phyloP scores from a whole-genome alignment of 2,797 vertebrate genomes.

The Phoeniculus purpureus region DNA sequence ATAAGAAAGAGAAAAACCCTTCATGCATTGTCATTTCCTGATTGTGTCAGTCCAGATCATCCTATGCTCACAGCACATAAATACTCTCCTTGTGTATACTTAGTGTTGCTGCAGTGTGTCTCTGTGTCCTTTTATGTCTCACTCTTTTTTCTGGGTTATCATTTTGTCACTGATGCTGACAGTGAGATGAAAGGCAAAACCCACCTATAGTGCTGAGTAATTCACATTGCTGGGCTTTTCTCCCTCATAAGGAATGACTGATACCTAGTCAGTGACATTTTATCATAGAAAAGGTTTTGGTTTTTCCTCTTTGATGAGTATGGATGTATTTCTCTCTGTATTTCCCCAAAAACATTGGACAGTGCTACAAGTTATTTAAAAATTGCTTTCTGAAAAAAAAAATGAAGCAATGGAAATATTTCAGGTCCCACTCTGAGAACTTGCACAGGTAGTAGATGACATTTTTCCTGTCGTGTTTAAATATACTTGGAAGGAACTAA shows the following conservation, averaged over 20 bases:
- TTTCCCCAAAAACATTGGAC: not conserved
- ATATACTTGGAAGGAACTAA: not conserved
- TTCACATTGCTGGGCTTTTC: constrained; percentile 25
- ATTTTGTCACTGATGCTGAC: constrained; percentile 27
- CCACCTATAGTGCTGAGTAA: constrained; percentile 3
- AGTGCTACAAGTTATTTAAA: not conserved
- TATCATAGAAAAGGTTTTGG: not conserved
- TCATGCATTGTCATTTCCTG: constrained; percentile 39
- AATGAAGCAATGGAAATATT: not conserved
- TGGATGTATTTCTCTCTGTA: not conserved
- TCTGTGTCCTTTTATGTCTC: constrained; percentile 34
- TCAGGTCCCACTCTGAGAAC: not conserved
- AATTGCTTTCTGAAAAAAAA: not conserved
- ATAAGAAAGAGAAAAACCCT: constrained; percentile 32
- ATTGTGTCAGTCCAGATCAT: constrained; percentile 8
- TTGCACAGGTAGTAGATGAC: not conserved
- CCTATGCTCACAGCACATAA: not conserved
- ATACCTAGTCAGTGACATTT: constrained; percentile 15
- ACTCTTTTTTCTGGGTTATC: not conserved
- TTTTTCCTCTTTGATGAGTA: constrained; percentile 15
- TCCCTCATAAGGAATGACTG: not conserved
- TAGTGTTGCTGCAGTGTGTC: not conserved
- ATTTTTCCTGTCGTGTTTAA: not conserved
- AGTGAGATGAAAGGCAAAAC: constrained; percentile 58
- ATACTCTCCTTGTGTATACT: constrained; percentile 4